Base-by-base conservation (phyloP, 2,113 vertebrate species). In the Paralichthys olivaceus region DNA sequence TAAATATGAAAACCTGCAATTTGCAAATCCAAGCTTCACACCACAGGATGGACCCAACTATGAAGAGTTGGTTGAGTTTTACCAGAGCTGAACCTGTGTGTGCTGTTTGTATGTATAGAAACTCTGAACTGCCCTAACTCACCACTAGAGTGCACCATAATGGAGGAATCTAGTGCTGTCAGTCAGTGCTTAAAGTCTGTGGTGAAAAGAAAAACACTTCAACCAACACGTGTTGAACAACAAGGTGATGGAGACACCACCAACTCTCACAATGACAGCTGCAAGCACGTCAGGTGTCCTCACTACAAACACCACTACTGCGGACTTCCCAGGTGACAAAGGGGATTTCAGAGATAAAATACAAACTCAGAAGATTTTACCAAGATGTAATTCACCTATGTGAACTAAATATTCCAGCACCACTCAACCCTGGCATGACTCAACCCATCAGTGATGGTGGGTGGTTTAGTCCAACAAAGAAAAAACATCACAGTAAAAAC, bases 281-380 rank as follows among this genome's bases (percentile, higher is more conserved):
- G 81, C 56, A 51, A 28, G 56, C 19, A n/a, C 72, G 25, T 80
- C 87, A 91, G 84, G 57, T 88, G 84, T 64, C 28, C 32, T 13
- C 15, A 19, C 67, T 19, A 49, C 40, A 51, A 72, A 77, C 26
- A 61, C 1, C 65, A 71, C 28, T 29, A 0, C 51, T 60, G 61
- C 13, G 87, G 80, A 91, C 65, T 91, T 89, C 80, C 84, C 84
- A 88, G 67, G 75, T 53, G 59, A 68, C 45, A 17, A 17, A 51
- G 90, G 89, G 89, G 65, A 83, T 88, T 90, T 84, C 67, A 75
- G 59, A 53, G 53, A 51, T 2, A 37, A 65, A 25, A 78, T 37
- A 65, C 19, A 74, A 69, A 76, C 17, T 53, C 9, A 26, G 26
- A 19, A 47, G 40, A 59, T 17, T 57, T 63, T 7, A 66, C 13